Evolutionary conservation across 2,797 vertebrate species (phyloP).

Genomic region (Enteromius thamalakanensis): DNA sequence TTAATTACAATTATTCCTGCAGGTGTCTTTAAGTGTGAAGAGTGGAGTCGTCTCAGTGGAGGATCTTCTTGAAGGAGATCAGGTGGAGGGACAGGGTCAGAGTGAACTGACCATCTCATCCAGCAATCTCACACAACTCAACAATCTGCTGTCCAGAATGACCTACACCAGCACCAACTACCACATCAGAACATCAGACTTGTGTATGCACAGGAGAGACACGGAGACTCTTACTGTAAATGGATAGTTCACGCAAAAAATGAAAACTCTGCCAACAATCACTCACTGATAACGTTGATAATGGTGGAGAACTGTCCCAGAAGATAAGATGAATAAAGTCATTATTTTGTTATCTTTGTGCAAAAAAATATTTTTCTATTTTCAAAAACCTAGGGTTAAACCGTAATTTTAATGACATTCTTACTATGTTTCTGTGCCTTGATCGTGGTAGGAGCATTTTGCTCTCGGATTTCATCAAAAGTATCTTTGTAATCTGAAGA

Average conservation of each 20-base stretch:
- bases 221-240: constrained; percentile 54
- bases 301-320: no score
- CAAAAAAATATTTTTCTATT: no score
- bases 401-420: no score
- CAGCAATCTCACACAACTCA: constrained; percentile 63
- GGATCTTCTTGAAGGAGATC: constrained; percentile 60
- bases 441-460: no score
- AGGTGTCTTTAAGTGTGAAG: constrained; percentile 73
- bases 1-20: background rate
- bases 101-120: constrained; percentile 67
- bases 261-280: background rate
- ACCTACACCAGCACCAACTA: constrained; percentile 74
- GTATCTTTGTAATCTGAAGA: no score
- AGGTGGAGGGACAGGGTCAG: constrained; percentile 67
- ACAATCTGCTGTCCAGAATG: constrained; percentile 68
- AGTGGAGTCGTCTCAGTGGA: constrained; percentile 72
- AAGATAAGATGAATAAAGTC: no score
- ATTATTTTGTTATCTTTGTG: no score
- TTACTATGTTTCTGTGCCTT: no score
- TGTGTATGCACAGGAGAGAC: background rate
- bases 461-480: no score
- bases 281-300: background rate
- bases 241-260: constrained; percentile 63
- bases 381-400: no score
- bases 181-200: constrained; percentile 49